Conservation (phyloP, 2,113 vertebrate species). For the Seriola quinqueradiata region DNA sequence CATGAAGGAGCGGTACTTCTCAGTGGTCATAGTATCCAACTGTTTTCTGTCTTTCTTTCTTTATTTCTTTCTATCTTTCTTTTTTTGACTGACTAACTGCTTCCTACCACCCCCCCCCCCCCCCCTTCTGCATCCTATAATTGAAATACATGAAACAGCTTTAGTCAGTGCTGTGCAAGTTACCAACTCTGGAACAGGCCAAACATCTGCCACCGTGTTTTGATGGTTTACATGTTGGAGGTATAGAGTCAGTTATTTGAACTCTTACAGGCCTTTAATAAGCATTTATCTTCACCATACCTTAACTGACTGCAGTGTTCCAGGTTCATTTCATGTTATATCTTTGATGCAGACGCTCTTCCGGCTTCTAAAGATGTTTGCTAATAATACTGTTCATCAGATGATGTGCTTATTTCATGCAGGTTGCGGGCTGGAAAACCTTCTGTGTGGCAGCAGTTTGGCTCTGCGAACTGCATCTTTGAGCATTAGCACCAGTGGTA, state of each 20-base stretch:
- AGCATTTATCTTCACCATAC: background rate
- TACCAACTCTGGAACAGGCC: background rate
- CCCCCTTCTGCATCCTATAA: background rate
- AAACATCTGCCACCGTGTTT: background rate
- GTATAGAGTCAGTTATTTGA: background rate
- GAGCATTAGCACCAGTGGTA: background rate
- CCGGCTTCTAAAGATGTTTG: background rate
- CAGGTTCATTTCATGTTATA: background rate
- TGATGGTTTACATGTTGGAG: background rate
- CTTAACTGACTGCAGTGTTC: background rate
- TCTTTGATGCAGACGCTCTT: background rate
- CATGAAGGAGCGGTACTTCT: slow-evolving; percentile 16
- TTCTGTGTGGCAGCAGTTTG: background rate
- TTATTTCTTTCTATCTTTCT: background rate
- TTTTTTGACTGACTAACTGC: slow-evolving; percentile 1
- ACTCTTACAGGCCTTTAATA: background rate
- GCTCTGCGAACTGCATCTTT: too few relatives aligned
- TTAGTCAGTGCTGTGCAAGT: background rate
- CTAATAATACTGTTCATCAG: background rate
- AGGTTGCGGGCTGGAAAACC: background rate
- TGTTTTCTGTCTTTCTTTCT: slow-evolving; percentile 10
- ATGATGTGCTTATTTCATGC: background rate
- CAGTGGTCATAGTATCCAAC: background rate
- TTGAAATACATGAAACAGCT: background rate
- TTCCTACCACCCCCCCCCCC: background rate